Percentiles rank a stretch among this genome's conserved stretches.
These are phyloP conservation scores for Pluvianellus socialis DNA, from an alignment of 2,113 vertebrate species.

Conservation along the genomic window DNA sequence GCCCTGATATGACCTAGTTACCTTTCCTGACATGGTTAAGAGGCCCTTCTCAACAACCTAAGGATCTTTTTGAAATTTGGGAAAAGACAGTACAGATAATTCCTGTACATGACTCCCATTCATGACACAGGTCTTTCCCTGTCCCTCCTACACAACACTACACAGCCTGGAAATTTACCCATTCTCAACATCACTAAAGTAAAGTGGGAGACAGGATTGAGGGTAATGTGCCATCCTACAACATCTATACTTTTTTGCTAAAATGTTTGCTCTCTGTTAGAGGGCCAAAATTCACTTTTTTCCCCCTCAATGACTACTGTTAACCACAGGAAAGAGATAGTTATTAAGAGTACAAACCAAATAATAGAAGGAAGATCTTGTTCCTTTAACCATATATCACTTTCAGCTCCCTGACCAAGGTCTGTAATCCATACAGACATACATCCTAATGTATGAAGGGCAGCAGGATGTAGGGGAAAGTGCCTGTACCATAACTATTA, in stretches of 20 bases:
- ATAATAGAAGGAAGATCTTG: background rate
- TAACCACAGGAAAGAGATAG: background rate
- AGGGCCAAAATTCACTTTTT: background rate
- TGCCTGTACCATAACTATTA: background rate
- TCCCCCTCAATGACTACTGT: background rate
- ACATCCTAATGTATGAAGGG: background rate
- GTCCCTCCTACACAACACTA: background rate
- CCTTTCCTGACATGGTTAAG: background rate
- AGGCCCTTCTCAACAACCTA: background rate
- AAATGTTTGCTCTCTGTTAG: background rate
- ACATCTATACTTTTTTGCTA: background rate
- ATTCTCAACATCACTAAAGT: background rate
- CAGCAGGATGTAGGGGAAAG: background rate
- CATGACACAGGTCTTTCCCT: background rate
- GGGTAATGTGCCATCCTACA: background rate
- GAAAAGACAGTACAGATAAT: background rate
- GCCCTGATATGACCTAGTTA: background rate
- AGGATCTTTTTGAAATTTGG: background rate
- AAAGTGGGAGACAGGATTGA: background rate
- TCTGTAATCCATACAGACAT: background rate
- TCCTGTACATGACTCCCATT: background rate
- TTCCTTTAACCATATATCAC: background rate
- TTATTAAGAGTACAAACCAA: background rate
- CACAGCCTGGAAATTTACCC: background rate
- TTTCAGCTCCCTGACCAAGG: background rate